Evolutionary conservation across 2,888 invertebrate species (phyloP), one percentile per base, ranked within the genome.

Genomic region (Ophion obscuratus): DNA sequence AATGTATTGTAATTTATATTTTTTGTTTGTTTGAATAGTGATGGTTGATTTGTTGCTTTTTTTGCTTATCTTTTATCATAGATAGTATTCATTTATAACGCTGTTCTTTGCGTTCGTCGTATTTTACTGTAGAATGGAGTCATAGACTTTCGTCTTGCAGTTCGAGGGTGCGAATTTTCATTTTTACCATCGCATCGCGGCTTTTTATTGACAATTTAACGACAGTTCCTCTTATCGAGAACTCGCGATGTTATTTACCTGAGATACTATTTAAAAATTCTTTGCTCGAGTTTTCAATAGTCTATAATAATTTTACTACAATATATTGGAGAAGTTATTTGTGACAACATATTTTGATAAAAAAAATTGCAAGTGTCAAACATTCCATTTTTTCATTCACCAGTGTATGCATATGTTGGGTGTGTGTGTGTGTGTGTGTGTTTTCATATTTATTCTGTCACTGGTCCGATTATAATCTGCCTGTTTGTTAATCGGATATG

Each of bases 21-120:
- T 53, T 68, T 81, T 78, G 44, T 62, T 82, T 73, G 53, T 53
- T 71, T n/a, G 66, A 85, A 85, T 85, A 85, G 83, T 85, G 68
- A 85, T 82, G 53, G 27, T 79, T 40, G 17, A 66, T 24, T 67
- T 83, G 66, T 74, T 68, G 83, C 79, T 83, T 83, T 81, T 64
- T 61, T 74, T 85, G 59, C 40, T 85, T 73, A 80, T 68, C 62
- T 71, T 81, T 53, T 53, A 53, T 64, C 44, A 31, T 31, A 40
- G 6, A 31, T 31, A 40, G 6, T 77, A 20, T 67, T 11, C 44
- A 17, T 44, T 62, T 78, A 57, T 59, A 31, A n/a, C 47, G 20
- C 53, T 14, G 14, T 40, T 75, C 36, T 27, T 62, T n/a, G 6
- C 47, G 6, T 9, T 59, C n/a, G 24, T 47, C 36, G 24, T 27